Evolutionary conservation across 1,140 invertebrate species (phyloP).

Genomic region (roundworm (Caenorhabditis elegans)): DNA sequence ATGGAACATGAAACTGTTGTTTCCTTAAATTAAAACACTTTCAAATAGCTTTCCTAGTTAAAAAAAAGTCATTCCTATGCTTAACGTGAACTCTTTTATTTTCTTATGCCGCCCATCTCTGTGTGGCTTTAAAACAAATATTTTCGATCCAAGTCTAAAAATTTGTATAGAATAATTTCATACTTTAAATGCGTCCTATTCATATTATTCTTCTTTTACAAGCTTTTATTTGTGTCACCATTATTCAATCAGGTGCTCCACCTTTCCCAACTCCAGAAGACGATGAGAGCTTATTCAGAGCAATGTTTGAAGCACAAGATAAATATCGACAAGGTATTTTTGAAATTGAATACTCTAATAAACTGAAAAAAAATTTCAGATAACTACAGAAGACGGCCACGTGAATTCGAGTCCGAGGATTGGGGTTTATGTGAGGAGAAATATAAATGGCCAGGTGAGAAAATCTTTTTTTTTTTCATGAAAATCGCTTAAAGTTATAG

Average conservation of each 20-base stretch:
- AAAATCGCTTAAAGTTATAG: neutral
- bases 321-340: neutral
- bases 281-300: neutral
- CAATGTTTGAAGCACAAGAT: neutral
- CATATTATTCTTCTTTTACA: neutral
- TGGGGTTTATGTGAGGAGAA: neutral
- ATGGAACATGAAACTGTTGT: too few relatives aligned
- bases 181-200: neutral
- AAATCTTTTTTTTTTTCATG: neutral
- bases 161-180: too few relatives aligned
- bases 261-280: neutral
- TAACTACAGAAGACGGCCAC: neutral
- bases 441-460: neutral
- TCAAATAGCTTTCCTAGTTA: too few relatives aligned
- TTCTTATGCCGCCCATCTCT: too few relatives aligned
- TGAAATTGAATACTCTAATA: too few relatives aligned
- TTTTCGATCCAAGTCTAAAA: too few relatives aligned
- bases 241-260: neutral
- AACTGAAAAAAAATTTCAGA: neutral
- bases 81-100: too few relatives aligned
- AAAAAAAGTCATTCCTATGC: too few relatives aligned
- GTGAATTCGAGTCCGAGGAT: neutral
- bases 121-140: too few relatives aligned
- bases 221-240: neutral
- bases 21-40: too few relatives aligned